Evolutionary conservation across 2,888 invertebrate species (phyloP).

Genomic region (Arctia plantaginis): DNA sequence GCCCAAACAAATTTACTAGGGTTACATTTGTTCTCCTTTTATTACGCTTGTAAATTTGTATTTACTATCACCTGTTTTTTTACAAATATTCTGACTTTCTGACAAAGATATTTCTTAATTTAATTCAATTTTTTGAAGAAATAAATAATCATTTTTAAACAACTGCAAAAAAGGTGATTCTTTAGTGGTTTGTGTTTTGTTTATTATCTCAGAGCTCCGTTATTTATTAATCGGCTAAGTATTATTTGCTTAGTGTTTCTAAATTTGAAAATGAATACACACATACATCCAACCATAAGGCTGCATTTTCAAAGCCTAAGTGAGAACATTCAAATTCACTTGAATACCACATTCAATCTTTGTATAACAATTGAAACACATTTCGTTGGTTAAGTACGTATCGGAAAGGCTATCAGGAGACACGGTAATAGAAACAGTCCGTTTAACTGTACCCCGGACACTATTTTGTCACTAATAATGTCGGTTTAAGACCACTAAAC

Average conservation of each 20-base stretch:
- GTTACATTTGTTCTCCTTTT: constrained; percentile 15
- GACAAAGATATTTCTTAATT: no score
- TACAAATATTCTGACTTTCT: not conserved
- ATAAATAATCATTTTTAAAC: no score
- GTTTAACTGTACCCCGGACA: constrained; percentile 57
- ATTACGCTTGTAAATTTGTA: constrained; percentile 9
- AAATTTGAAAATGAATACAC: no score
- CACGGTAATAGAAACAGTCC: constrained; percentile 57
- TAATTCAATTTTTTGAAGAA: no score
- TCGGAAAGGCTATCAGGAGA: constrained; percentile 36
- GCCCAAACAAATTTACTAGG: constrained; percentile 37
- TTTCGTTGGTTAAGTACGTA: constrained; percentile 46
- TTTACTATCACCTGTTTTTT: not conserved
- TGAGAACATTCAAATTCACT: not conserved
- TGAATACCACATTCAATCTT: constrained; percentile 32
- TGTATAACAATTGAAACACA: constrained; percentile 45
- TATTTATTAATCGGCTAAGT: not conserved
- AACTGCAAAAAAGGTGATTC: no score
- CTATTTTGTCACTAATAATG: constrained; percentile 62
- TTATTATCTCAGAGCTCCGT: no score
- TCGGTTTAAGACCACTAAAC: constrained; percentile 60
- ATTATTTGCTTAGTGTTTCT: no score
- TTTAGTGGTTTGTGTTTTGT: no score
- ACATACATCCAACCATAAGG: no score
- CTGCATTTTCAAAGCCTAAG: not conserved